phyloP scores from a whole-genome alignment of 2,113 vertebrate species.

The Pseudois nayaur region DNA sequence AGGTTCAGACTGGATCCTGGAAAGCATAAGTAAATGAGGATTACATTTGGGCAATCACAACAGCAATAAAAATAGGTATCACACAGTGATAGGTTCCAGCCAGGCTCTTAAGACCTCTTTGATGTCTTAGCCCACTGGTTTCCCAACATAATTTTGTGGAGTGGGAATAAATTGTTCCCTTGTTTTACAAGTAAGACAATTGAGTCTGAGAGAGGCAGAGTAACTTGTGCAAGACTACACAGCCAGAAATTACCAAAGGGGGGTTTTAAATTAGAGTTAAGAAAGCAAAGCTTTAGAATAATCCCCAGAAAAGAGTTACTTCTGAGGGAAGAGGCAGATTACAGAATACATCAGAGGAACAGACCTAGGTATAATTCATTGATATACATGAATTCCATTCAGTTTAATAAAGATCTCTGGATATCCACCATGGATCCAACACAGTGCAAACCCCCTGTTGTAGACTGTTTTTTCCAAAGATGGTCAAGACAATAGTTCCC shows the following conservation, averaged over 20 bases:
- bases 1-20: background rate
- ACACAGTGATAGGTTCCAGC: background rate
- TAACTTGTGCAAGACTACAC: background rate
- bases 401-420: background rate
- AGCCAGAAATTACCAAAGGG: background rate
- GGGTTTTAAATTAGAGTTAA: background rate
- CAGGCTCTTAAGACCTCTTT: background rate
- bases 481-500: background rate
- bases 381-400: background rate
- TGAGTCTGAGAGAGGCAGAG: background rate
- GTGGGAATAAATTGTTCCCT: background rate
- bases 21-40: background rate
- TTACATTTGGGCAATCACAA: background rate
- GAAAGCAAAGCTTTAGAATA: background rate
- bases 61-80: background rate
- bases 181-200: background rate
- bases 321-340: background rate
- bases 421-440: background rate
- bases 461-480: background rate
- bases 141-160: background rate
- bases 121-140: background rate
- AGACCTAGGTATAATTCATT: background rate
- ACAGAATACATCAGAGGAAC: background rate
- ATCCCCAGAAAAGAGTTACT: background rate
- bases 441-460: background rate